Percentiles rank a stretch among this genome's conserved stretches.
These are phyloP conservation scores for Mystacornis crossleyi DNA, from an alignment of 2,113 vertebrate species.

Conservation along the genomic window DNA sequence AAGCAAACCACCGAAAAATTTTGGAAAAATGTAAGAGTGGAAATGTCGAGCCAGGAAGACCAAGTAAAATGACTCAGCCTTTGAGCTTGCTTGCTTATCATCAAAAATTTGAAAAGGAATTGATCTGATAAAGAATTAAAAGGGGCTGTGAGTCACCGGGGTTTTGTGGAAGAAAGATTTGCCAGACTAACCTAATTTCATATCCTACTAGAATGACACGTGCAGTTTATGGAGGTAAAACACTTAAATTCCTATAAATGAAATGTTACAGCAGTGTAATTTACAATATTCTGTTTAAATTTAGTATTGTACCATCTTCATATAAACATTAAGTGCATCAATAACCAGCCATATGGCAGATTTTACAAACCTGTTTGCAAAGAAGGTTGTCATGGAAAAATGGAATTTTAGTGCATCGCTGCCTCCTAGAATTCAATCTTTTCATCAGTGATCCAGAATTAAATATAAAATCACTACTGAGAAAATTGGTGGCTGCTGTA, in stretches of 20 bases:
- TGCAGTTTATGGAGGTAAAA: background rate
- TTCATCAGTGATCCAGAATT: slow-evolving; percentile 25
- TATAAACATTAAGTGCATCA: background rate
- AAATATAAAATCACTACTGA: slow-evolving; percentile 10
- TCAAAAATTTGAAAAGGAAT: background rate
- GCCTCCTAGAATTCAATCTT: background rate
- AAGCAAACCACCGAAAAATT: background rate
- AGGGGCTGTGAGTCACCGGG: background rate
- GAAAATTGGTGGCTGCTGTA: background rate
- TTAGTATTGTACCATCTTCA: background rate
- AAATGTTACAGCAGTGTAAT: background rate
- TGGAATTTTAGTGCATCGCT: background rate
- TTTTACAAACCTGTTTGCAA: background rate
- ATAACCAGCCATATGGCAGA: background rate
- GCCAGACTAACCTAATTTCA: background rate
- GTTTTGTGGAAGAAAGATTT: background rate
- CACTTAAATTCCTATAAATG: background rate
- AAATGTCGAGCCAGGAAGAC: background rate
- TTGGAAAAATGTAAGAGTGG: background rate
- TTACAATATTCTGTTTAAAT: background rate
- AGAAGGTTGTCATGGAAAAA: background rate
- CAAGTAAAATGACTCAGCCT: background rate
- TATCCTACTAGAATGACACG: background rate
- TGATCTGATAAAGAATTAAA: background rate
- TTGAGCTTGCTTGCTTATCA: background rate